Base-by-base conservation (phyloP, 2,888 invertebrate species). In the Sesia bembeciformis region DNA sequence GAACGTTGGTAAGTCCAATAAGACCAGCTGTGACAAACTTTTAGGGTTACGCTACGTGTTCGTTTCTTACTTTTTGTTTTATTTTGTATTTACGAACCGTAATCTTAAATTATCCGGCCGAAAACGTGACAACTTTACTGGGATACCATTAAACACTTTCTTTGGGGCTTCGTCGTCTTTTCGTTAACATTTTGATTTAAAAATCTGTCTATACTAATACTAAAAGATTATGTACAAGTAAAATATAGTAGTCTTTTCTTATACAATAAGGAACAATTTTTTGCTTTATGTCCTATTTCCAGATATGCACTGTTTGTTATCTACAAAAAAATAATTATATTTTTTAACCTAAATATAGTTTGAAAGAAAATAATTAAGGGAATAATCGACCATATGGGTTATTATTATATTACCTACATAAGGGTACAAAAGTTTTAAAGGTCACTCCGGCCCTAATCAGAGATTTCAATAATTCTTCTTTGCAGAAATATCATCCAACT, bases 31-130 rank as follows among this genome's bases (percentile, higher is more conserved):
- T 54, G 61, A 62, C 56, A 53, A 72, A 71, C 63, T 74, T 66
- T 60, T 59, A 70, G 63, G 64, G 59, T 52, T 54, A 59, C 49
- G 53, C 57, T 65, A 63, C 67, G 63, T 65, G 67, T 64, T 63
- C 60, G 64, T 66, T 66, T 64, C 65, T 67, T 53, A 57, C 56
- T 70, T 70, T 72, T 67, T 68, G 70, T 70, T 68, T 67, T 71
- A 68, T 72, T 70, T 67, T 62, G 68, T 71, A 70, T 73, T 74
- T 69, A 63, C 66, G 61, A 65, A 61, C 60, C 65, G 70, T 70
- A 72, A 73, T 72, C 72, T 70, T 67, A 64, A 68, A 74, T 76
- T 70, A 70, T 74, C 68, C 70, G 62, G 63, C 59, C 67, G 62
- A 57, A 65, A 66, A 74, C 74, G 76, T 74, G 74, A 74, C 69